These are phyloP conservation scores for Daptonema setosum DNA, from an alignment of 2,888 invertebrate species.

Conservation along the genomic window DNA sequence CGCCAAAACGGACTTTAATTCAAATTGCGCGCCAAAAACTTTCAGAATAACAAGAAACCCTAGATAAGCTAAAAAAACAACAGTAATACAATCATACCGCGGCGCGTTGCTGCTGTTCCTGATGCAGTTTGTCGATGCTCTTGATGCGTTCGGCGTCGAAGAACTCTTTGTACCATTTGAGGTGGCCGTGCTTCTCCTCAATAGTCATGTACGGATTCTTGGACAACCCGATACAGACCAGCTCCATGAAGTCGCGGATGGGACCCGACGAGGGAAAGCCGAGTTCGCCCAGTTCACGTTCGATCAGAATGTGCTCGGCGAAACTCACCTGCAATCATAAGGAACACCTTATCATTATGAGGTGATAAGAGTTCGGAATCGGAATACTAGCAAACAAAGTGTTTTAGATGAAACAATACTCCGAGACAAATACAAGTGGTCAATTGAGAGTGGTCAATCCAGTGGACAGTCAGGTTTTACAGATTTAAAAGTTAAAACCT, in stretches of 20 bases:
- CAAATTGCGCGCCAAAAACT: too few relatives aligned
- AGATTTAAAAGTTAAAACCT: too few relatives aligned
- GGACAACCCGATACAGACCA: slow-evolving; percentile 72
- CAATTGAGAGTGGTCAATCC: too few relatives aligned
- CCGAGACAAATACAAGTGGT: too few relatives aligned
- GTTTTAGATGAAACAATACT: too few relatives aligned
- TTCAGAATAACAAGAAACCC: too few relatives aligned
- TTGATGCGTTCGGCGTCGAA: slow-evolving; percentile 46
- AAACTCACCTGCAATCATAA: slow-evolving; percentile 46
- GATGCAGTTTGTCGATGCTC: background rate
- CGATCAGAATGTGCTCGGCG: slow-evolving; percentile 79
- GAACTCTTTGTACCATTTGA: slow-evolving; percentile 72
- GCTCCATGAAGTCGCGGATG: slow-evolving; percentile 84
- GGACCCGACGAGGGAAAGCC: slow-evolving; percentile 76
- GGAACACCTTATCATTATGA: background rate
- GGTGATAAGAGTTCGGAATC: background rate
- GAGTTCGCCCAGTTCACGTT: slow-evolving; percentile 47
- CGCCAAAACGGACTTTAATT: too few relatives aligned
- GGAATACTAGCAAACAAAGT: too few relatives aligned
- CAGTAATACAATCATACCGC: too few relatives aligned
- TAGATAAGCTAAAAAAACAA: too few relatives aligned
- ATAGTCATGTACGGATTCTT: slow-evolving; percentile 78
- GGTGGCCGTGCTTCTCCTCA: slow-evolving; percentile 62
- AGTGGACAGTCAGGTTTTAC: too few relatives aligned
- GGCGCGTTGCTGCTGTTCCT: background rate